Base-by-base conservation (phyloP, 2,888 invertebrate species). In the Cephus sareptanus region DNA sequence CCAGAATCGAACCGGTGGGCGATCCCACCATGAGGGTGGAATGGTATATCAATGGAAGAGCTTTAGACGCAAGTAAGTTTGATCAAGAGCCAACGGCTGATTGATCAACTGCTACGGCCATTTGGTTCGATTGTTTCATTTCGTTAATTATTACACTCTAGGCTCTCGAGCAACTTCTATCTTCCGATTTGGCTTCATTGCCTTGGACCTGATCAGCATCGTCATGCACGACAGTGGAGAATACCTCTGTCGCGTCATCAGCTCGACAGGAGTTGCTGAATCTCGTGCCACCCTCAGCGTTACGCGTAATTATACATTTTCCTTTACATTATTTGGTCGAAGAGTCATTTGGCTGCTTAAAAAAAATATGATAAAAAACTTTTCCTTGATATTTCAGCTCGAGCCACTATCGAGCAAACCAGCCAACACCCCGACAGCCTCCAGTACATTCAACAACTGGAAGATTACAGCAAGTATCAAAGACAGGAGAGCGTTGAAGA, bases 111-210 rank as follows among this genome's bases (percentile, higher is more conserved):
- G 40, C 12, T 85, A 13, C n/a, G 6, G 11, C 31, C 69, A n/a
- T 30, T 56, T 37, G 69, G 30, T 35, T 70, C 30, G 33, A 0
- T 74, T 35, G 33, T 23, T 34, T 75, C 30, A 33, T 34, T 9
- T n/a, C 9, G 34, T 73, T 34, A n/a, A 33, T 71, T 33, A 70
- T 56, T 69, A 73, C 75, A 75, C 85, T 86, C 33, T 87, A 98
- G 99, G 98, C 93, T 98, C 98, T 84, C 95, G 99, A 90, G 97
- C 97, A 91, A 98, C 98, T 89, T 96, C 97, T 83, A 96, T 98
- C 89, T 98, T 98, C 93, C 97, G 98, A 91, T 99, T 99, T 93
- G 99, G 99, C 87, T 99, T 98, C 91, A 98, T 99, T 88, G 97
- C 98, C 85, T 94, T 98, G 86, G 98, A 98, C 91, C 94, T 98